Base-by-base conservation (phyloP, 2,888 invertebrate genomes). In the Coenonympha glycerion region DNA sequence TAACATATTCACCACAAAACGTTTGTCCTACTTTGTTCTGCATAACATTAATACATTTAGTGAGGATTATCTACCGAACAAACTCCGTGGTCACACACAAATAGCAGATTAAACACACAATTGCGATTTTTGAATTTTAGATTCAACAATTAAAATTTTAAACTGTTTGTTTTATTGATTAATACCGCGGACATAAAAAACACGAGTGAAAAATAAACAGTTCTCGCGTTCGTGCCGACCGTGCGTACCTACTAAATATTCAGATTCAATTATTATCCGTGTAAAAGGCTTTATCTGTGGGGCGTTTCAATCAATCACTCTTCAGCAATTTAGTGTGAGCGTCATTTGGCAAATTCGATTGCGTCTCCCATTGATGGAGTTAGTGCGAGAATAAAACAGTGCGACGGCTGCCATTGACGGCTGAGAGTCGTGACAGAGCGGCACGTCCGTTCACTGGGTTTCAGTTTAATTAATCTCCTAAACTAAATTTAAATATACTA, bases 271-370 rank as follows among this genome's bases (percentile, higher is more conserved):
- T 78, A 80, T 76, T 68, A 65, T 63, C 64, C 56, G 61, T 66
- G 69, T 73, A 73, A 76, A 79, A 78, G 73, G 68, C 71, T 76
- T 76, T 73, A 67, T 70, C 68, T 57, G 64, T 59, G 66, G 64
- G 72, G 63, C 74, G 66, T 74, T 80, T 73, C 77, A 76, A 83
- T 82, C 81, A 82, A 81, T 83, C 81, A 81, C 76, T 79, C 73
- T 76, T 75, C 71, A 76, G 70, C 76, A 82, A 79, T 83, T 81
- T 76, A 76, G 78, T 72, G 69, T 76, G 77, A 78, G 69, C 76
- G 76, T 82, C 76, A 79, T 82, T 84, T 83, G 73, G 77, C 74
- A 77, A 80, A 81, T 79, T 81, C 75, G 79, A 85, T 85, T 80
- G 76, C 78, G 73, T 78, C 70, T 71, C 69, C 65, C 72, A 77